Evolutionary conservation across 1,140 invertebrate genomes (phyloP), one percentile per base, ranked within the genome.

Genomic region (Pygmarrhopalites habei): DNA sequence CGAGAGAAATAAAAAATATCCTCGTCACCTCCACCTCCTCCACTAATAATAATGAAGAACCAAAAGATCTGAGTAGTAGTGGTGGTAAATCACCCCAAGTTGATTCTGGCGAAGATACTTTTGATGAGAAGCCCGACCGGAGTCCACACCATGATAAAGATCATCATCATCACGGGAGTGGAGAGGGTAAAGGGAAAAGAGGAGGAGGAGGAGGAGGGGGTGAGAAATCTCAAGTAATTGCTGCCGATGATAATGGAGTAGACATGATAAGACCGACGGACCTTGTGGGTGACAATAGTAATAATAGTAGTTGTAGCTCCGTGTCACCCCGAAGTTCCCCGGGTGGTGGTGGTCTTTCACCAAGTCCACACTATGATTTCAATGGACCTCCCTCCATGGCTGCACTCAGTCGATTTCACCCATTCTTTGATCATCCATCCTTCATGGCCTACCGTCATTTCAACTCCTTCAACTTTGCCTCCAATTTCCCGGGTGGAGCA

Each of bases 21-120:
- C 5, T 15, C 15, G 32, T 15, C 15, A 81, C 62, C 71, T 76
- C 25, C 75, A 78, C 44, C 64, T 66, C 10, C 21, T 7, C 32
- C 15, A 35, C 32, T 35, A 58, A 12, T 17, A 15, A 17, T 23
- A 32, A 29, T 21, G 58, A 69, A 23, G 60, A 69, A 23, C 67
- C 67, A 5, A 65, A 63, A 57, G 67, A 69, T 67, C 59, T 69
- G 43, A 71, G 58, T 60, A 70, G 60, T 65, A n/a, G n/a, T n/a
- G n/a, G n/a, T n/a, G 60, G 47, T 43, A 60, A 56, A 51, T 58
- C 51, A 7, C 39, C 47, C 21, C 32, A 26, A 26, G 30, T 26
- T 5, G 30, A 56, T 17, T 5, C 10, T 15, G 30, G 21, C n/a
- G 53, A 56, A 39, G 53, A 56, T 5, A 39, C 2, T 56, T 39